Evolutionary conservation across 2,797 vertebrate genomes (phyloP).

Genomic region (Ceryle rudis): DNA sequence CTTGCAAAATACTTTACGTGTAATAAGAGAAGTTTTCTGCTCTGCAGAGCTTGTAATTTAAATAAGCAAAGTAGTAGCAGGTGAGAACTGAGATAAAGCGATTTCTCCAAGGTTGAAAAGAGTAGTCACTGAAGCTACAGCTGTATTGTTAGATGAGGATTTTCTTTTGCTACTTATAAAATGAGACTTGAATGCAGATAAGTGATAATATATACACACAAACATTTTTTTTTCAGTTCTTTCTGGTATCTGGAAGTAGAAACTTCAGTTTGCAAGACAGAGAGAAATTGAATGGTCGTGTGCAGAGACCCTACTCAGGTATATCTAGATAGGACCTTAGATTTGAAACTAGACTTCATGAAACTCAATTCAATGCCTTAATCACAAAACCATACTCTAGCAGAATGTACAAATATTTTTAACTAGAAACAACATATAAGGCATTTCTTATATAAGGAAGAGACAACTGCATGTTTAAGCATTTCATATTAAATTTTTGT

Average conservation of each 20-base stretch:
- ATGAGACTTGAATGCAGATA: background rate
- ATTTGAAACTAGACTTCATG: background rate
- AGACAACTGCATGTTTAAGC: background rate
- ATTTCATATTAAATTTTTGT: background rate
- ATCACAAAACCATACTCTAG: background rate
- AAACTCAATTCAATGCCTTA: background rate
- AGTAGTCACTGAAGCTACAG: background rate
- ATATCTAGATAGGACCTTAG: background rate
- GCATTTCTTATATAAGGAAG: background rate
- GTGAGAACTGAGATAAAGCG: background rate
- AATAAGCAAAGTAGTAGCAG: background rate
- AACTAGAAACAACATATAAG: background rate
- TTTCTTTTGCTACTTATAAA: background rate
- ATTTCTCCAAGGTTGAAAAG: background rate
- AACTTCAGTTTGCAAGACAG: background rate
- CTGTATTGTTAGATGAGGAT: background rate
- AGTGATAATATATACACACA: background rate
- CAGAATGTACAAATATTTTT: background rate
- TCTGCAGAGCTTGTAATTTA: background rate
- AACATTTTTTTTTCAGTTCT: background rate
- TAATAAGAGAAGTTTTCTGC: background rate
- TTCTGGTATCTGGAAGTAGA: background rate
- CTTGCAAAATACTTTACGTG: background rate
- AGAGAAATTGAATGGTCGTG: background rate
- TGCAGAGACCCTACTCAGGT: background rate